phyloP scores from a whole-genome alignment of 2,888 invertebrate genomes.

The Chorisops tibialis region DNA sequence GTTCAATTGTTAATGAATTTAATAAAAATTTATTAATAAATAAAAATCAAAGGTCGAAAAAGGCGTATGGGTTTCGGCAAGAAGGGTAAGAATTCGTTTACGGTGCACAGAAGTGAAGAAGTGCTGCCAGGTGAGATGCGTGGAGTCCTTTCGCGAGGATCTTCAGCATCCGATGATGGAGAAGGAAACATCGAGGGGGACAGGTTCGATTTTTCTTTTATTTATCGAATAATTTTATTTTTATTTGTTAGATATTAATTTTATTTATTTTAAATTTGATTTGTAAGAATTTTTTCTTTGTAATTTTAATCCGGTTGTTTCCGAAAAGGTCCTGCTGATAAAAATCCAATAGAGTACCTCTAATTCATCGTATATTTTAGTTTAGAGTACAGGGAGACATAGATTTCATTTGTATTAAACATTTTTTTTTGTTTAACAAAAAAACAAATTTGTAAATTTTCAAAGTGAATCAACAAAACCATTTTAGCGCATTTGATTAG shows the following conservation, averaged over 20 bases:
- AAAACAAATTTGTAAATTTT: too few species aligned
- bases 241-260: neutral
- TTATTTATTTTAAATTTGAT: too few species aligned
- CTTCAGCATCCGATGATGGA: constrained; percentile 91
- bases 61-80: constrained; percentile 92
- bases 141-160: constrained; percentile 68
- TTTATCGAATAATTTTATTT: neutral
- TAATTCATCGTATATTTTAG: too few species aligned
- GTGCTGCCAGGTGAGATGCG: constrained; percentile 81
- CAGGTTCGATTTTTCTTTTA: constrained; percentile 60
- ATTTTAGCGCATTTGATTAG: neutral
- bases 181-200: constrained; percentile 79
- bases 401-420: neutral
- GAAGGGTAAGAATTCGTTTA: constrained; percentile 93
- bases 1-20: too few species aligned
- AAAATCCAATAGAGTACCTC: too few species aligned
- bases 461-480: neutral
- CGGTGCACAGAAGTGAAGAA: constrained; percentile 97
- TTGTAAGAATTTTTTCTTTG: too few species aligned
- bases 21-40: neutral
- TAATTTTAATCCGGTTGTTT: too few species aligned
- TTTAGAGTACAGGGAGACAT: constrained; percentile 25
- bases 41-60: constrained; percentile 70
- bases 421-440: neutral
- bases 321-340: too few species aligned